Base-by-base conservation (phyloP, 2,113 vertebrate genomes). In the Chamaetylas fuelleborni region DNA sequence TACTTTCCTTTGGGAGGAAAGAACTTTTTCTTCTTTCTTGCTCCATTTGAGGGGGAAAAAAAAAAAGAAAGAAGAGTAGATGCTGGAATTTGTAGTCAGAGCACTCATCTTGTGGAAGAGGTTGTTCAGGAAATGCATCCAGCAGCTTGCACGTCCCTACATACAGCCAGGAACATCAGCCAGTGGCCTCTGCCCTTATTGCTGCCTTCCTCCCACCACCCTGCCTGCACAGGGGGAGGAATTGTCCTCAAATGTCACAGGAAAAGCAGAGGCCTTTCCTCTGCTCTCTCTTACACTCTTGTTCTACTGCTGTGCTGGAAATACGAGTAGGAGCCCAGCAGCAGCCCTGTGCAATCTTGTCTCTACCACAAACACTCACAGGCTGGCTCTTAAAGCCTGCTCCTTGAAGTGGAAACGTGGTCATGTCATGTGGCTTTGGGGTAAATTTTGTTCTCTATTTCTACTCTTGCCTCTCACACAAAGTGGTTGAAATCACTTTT, bases 381-480 rank as follows among this genome's bases (percentile, higher is more conserved):
- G 0, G 0, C 6, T 2, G 1, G 40, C 38, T 84, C 12, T 13
- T 4, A 25, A 45, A 51, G 20, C 60, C 29, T 1, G 2, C 23
- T 88, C 54, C 61, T 82, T 25, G 0, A 38, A 47, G 25, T 11
- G n/a, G 57, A 81, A 89, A 89, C 5, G 1, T 26, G 42, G 70
- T 61, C 81, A 50, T 31, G 66, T 25, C 20, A 3, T 26, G 47
- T 50, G 78, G 57, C 26, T 81, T 69, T 14, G 31, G 34, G 38
- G 17, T 34, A 33, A 90, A 33, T 26, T 76, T 58, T 87, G 28
- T 40, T 94, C 73, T 80, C 85, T 62, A 1, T 67, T 81, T 89
- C 83, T 77, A 8, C 23, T 67, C 29, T 26, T 82, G 12, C 48
- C 14, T 95, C 56, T 80, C 83, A 69, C 58, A 73, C 14, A 36